Evolutionary conservation across 1,140 invertebrate species (phyloP), one percentile per base, ranked within the genome.

Genomic region (Ceratosolen fusciceps): DNA sequence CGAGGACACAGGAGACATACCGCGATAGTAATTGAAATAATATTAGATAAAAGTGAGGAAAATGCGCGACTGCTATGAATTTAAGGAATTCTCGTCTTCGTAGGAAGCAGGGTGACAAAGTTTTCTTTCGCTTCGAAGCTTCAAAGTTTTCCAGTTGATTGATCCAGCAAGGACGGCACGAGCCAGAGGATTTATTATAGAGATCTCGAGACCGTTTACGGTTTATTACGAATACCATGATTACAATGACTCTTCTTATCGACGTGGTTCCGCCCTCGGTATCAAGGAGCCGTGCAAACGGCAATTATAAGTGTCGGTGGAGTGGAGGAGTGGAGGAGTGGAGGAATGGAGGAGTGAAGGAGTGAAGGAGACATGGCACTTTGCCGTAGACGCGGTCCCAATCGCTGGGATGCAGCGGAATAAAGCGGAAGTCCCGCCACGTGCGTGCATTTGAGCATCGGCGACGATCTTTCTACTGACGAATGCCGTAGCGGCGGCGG

Each of bases 391-490:
- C 31, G 52, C 56, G 58, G 7, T 24, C 29, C 12, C 56, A 43
- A 47, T 39, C 49, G 5, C 29, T 70, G 26, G 26, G 26, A 31
- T 71, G 47, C 39, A 49, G 21, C 58, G 39, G 47, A 74, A 62
- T 62, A 26, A 62, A n/a, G n/a, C n/a, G n/a, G n/a, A 62, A 9
- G 26, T 14, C n/a, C 16, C n/a, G 31, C n/a, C 34, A 10, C 8
- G 34, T 58, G 0, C 47, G n/a, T 71, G 67, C 52, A 58, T 74
- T 74, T 62, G 62, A 62, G 16, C 75, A 24, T 58, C n/a, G 39
- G 62, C 56, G 39, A 72, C 56, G 49, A 72, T 79, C 77, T 79
- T 72, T 67, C 70, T 43, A 79, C 73, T 79, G 54, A 79, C 58
- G 56, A 74, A 79, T 74, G 52, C 58, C 37, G 60, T 72, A 71